Evolutionary conservation across 1,140 invertebrate genomes (phyloP), one percentile per base, ranked within the genome.

Genomic region (Neodiprion fabricii): DNA sequence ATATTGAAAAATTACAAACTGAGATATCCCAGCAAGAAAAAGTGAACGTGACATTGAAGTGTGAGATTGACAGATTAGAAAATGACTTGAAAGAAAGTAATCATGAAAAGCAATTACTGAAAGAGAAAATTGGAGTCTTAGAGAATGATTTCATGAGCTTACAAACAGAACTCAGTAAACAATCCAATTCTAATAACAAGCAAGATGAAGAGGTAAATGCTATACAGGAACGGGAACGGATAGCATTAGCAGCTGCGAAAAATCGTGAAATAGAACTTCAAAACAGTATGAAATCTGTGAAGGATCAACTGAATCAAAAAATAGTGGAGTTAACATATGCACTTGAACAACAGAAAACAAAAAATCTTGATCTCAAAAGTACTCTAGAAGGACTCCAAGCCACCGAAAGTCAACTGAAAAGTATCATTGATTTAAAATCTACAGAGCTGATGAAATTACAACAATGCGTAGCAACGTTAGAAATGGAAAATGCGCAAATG

Each of bases 1-100:
- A 87, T 14, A 79, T 81, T 49, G 86, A 87, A 40, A 85, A 81
- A 67, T 68, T 84, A 12, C 84, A 86, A n/a, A 40, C 7, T 0
- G 84, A 87, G 47, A 73, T 87, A 8, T 73, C 72, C 0, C 70
- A 78, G 7, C 74, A 77, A 67, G 79, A 76, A 72, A 9, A 11
- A 14, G 61, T 2, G 48, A 66, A 12, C 72, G 79, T 21, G 69
- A 80, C 50, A 7, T 72, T 81, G 21, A 67, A 75, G n/a, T 72
- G 72, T 2, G n/a, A 78, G 65, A 65, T 75, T 9, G 65, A 71
- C 0, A 68, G 67, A 0, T 66, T 81, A 9, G 73, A 82, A 67
- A 77, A 75, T 66, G 12, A 50, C 8, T 40, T 71, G 48, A 82
- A 73, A 50, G 83, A 83, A 7, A 73, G 72, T 11, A 40, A 75